Evolutionary conservation across 2,113 vertebrate genomes (phyloP).

Genomic region (Shinisaurus crocodilurus): DNA sequence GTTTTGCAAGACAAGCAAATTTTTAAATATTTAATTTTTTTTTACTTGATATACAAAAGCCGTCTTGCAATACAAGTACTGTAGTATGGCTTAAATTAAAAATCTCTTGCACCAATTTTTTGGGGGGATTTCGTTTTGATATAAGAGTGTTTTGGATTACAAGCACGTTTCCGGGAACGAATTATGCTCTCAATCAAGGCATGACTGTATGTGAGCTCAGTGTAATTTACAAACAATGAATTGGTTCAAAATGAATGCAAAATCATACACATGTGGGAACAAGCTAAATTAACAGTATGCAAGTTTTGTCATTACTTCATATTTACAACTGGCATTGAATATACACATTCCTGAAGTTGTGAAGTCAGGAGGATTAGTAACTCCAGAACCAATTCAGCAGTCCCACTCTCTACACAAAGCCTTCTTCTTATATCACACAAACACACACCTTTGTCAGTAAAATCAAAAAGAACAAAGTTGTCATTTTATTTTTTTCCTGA

Average conservation of each 20-base stretch:
- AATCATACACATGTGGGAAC: background rate
- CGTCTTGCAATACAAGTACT: no score
- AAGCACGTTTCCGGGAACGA: no score
- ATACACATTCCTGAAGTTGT: background rate
- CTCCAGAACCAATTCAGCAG: background rate
- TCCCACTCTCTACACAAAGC: background rate
- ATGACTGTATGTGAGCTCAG: background rate
- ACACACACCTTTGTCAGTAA: background rate
- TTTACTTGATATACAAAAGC: no score
- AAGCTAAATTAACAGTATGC: background rate
- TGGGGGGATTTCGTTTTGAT: no score
- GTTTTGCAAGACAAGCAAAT: no score
- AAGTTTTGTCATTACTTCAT: background rate
- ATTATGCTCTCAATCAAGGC: no score
- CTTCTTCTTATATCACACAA: background rate
- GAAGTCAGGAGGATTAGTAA: background rate
- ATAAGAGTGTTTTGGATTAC: no score
- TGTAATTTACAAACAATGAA: background rate
- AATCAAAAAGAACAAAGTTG: background rate
- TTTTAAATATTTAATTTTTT: no score
- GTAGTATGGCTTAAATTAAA: no score
- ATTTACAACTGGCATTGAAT: background rate
- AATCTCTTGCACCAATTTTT: no score
- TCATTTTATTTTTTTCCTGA: background rate
- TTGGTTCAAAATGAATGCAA: background rate